Percentiles rank a stretch among this genome's conserved stretches.
These are phyloP conservation scores for Rhabdophis nuchalis DNA, from an alignment of 2,797 vertebrate species.

Conservation along the genomic window DNA sequence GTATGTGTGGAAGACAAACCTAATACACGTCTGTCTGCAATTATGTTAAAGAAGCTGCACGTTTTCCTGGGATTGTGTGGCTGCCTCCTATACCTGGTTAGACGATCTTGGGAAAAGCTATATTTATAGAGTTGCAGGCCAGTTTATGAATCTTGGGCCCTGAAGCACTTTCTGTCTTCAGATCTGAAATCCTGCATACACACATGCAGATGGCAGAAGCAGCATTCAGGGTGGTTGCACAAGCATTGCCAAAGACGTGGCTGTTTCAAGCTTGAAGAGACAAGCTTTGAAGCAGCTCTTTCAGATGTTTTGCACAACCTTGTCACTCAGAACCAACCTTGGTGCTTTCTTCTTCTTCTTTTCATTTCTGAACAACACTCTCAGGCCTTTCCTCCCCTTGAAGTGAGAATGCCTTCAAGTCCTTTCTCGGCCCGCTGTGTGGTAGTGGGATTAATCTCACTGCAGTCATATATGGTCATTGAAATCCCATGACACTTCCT, in stretches of 20 bases:
- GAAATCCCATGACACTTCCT: slow-evolving; percentile 79
- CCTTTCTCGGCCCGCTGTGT: slow-evolving; percentile 53
- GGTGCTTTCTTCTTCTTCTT: not conserved
- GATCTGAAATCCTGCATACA: not conserved
- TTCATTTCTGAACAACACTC: not conserved
- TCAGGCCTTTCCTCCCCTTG: slow-evolving; percentile 21
- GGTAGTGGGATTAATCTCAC: slow-evolving; percentile 72
- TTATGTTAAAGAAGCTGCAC: not conserved
- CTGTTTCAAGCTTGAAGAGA: not conserved
- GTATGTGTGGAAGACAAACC: not conserved
- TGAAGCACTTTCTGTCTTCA: not conserved
- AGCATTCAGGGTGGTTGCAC: not conserved
- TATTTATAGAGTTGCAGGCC: not conserved
- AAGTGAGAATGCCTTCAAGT: slow-evolving; percentile 59
- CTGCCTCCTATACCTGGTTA: not conserved
- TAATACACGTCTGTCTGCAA: not conserved
- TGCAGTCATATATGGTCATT: slow-evolving; percentile 94
- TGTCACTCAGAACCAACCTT: not conserved
- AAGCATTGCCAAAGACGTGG: not conserved
- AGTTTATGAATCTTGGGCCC: not conserved
- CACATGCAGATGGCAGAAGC: not conserved
- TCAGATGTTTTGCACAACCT: not conserved
- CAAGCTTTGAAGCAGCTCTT: not conserved
- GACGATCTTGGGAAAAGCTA: not conserved
- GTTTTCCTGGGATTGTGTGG: not conserved